Base-by-base conservation (phyloP, 1,140 invertebrate species). In the Leptopilina boulardi region DNA sequence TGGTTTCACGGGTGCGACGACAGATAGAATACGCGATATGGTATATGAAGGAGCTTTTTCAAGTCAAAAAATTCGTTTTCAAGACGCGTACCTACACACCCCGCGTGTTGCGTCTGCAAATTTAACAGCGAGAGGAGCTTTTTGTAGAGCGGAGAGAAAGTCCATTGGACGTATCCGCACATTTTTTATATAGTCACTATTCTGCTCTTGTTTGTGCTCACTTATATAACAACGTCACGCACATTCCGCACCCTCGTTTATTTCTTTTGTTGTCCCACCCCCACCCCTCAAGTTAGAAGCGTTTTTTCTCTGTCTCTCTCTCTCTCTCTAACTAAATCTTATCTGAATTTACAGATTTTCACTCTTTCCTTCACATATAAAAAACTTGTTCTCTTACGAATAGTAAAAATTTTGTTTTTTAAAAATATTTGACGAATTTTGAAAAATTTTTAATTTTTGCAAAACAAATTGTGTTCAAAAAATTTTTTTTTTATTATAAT, bases 211-310 rank as follows among this genome's bases (percentile, higher is more conserved):
- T 86, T 85, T 85, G 82, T 83, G 82, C 84, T 82, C 83, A 77
- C 82, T 82, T 85, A 89, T 89, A 88, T 87, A 90, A 88, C 86
- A 89, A 89, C 82, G 88, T 90, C 89, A 89, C 87, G 87, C 87
- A 88, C 89, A 89, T 86, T 86, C 87, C 80, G 81, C 80, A 75
- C 78, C 82, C 87, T 91, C 89, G 88, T 90, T 90, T 91, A 87
- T 90, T 91, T 90, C 89, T 90, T 90, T 90, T 88, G 83, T 90
- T 90, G 83, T 90, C 90, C 86, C 89, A 87, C 88, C 81, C 86
- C 80, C 21, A 4, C 10, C n/a, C n/a, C n/a, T n/a, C n/a, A n/a
- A 82, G 84, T 78, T 44, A 90, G 87, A 88, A 88, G 86, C 85
- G 83, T 79, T n/a, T n/a, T n/a, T n/a, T n/a, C n/a, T n/a, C n/a